Evolutionary conservation across 2,113 vertebrate species (phyloP).

Genomic region (Diglossa brunneiventris): DNA sequence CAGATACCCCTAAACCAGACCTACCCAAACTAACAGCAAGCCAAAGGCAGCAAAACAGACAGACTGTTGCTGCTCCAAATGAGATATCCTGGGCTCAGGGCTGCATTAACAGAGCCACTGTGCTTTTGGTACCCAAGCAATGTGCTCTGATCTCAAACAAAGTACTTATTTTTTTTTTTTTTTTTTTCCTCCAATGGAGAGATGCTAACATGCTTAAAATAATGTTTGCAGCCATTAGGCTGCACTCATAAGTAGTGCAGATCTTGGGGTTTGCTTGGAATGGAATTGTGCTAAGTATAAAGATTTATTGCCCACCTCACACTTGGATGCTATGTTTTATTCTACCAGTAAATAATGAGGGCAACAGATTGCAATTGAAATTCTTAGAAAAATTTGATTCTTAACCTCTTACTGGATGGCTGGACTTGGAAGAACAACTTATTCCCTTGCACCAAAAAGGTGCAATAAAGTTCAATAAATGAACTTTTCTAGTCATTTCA

Average conservation of each 20-base stretch:
- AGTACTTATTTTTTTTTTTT: background rate
- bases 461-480: background rate
- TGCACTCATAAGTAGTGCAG: background rate
- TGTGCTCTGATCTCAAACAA: background rate
- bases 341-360: conserved; percentile 21
- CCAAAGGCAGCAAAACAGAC: background rate
- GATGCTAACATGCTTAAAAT: background rate
- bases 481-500: background rate
- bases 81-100: background rate
- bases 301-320: background rate
- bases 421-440: background rate
- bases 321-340: background rate
- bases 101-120: background rate
- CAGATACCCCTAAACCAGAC: background rate
- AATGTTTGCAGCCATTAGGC: background rate
- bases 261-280: background rate
- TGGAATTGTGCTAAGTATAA: background rate
- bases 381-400: background rate
- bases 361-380: background rate
- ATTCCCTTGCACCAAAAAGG: background rate
- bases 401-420: background rate
- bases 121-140: background rate
- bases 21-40: background rate
- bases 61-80: background rate
- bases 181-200: background rate